Conservation (phyloP, 53 echinoderm and acorn worm genomes). For the Echinarachnius parma region DNA sequence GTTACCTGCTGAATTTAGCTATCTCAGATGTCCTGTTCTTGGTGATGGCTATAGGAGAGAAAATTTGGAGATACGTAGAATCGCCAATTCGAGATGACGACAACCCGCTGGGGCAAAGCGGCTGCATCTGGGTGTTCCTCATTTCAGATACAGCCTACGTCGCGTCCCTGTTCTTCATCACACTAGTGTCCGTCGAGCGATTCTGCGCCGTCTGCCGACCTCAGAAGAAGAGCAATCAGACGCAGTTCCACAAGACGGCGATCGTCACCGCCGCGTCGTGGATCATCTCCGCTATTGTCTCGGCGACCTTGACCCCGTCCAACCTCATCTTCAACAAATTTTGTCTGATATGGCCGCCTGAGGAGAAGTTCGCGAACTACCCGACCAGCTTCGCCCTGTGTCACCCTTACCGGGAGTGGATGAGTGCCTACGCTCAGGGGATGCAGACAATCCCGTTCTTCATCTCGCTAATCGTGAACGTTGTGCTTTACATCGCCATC, state of each 20-base stretch:
- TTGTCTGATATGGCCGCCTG: conserved; percentile 56
- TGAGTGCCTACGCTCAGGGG: conserved; percentile 47
- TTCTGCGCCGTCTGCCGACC: conserved; percentile 76
- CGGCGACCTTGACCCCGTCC: conserved; percentile 60
- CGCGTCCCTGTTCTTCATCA: conserved; percentile 79
- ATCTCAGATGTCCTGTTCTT: conserved; percentile 80
- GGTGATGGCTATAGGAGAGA: conserved; percentile 76
- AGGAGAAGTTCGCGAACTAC: conserved; percentile 35
- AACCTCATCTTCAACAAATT: conserved; percentile 24
- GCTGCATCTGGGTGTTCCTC: conserved; percentile 67
- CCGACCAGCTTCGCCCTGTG: conserved; percentile 45
- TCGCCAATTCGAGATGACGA: conserved; percentile 69
- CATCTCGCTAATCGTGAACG: conserved; percentile 60
- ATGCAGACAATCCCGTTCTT: conserved; percentile 85
- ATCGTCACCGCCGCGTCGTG: conserved; percentile 47
- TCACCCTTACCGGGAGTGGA: conserved; percentile 16
- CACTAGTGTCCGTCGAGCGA: conserved; percentile 76
- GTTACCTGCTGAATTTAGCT: conserved; percentile 72
- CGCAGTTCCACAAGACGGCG: conserved; percentile 21
- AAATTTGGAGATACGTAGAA: conserved; percentile 49
- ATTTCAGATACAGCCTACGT: conserved; percentile 68
- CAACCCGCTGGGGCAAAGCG: conserved; percentile 53
- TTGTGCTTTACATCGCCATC: conserved; percentile 62
- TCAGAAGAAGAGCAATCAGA: conserved; percentile 39
- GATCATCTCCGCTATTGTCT: conserved; percentile 51